Base-by-base conservation (phyloP, 2,888 invertebrate genomes). In the Helicoverpa assulta region DNA sequence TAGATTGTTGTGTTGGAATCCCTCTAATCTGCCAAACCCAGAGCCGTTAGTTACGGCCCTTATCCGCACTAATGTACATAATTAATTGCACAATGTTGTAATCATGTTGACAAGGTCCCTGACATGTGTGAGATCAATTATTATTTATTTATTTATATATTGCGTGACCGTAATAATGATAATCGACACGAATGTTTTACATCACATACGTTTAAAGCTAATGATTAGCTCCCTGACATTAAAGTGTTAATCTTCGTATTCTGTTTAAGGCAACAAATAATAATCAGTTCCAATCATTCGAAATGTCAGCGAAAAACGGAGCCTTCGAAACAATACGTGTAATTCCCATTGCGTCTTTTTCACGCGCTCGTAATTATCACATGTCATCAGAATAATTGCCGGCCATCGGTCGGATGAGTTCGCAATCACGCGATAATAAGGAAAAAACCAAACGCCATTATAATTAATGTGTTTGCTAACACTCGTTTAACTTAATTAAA, bases 341-440 rank as follows among this genome's bases (percentile, higher is more conserved):
- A 72, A 84, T 81, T 80, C 77, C 63, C 76, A 75, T 67, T 69
- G 73, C 72, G 61, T 47, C 70, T 73, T 78, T 70, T 79, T 73
- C 78, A 73, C 73, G 57, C 64, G 70, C 70, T 43, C 58, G 61
- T 73, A 78, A 85, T 84, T 82, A 83, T 83, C 70, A 67, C 83
- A 80, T 85, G 79, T 78, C 82, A 76, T 77, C 70, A 62, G 55
- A 60, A 79, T 86, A 84, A 85, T 86, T 80, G 80, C 77, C 62
- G 76, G 62, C 66, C 76, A 58, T 78, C 73, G 57, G 51, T 57
- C 59, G 65, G 59, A 71, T 79, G 61, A 64, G 72, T 82, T 62
- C 56, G 72, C 64, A 83, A 79, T 76, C 71, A 70, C 76, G 76
- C 54, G 56, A 65, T 53, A 43, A 51, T 43, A 57, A 80, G 65